phyloP scores from a whole-genome alignment of 2,888 invertebrate species.

The Lepidocyrtinus sp. region DNA sequence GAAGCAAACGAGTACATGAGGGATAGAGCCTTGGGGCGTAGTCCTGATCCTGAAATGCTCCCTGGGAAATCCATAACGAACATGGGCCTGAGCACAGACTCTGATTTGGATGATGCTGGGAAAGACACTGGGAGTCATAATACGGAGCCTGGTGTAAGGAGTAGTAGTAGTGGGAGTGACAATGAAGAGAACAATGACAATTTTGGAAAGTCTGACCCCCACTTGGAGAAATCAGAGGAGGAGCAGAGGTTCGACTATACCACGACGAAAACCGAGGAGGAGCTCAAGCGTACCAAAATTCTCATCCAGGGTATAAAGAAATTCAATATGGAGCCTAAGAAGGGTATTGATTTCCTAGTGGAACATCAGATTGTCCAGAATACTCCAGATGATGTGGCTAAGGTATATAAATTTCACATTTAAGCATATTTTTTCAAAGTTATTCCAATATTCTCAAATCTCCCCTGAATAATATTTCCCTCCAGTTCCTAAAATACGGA shows the following conservation, averaged over 20 bases:
- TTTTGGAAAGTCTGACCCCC: slow-evolving; percentile 28
- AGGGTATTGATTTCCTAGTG: slow-evolving; percentile 75
- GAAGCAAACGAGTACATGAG: slow-evolving; percentile 37
- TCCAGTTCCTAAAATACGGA: slow-evolving; percentile 72
- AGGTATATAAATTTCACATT: slow-evolving; percentile 41
- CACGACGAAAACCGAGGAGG: slow-evolving; percentile 42
- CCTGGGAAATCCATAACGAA: background rate
- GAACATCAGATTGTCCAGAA: slow-evolving; percentile 73
- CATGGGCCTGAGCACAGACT: background rate
- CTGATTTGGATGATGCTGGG: background rate
- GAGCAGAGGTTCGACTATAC: slow-evolving; percentile 29
- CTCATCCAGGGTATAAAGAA: slow-evolving; percentile 74
- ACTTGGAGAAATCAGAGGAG: background rate
- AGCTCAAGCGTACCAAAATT: slow-evolving; percentile 68
- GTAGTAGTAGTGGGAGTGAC: slow-evolving; percentile 52
- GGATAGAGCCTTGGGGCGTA: slow-evolving; percentile 22
- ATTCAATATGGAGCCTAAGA: slow-evolving; percentile 76
- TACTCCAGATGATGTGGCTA: slow-evolving; percentile 69
- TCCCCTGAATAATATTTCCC: too few relatives aligned
- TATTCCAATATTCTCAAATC: too few relatives aligned
- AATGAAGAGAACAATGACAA: slow-evolving; percentile 46
- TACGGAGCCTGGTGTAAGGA: slow-evolving; percentile 60
- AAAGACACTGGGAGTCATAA: slow-evolving; percentile 14
- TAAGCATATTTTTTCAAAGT: background rate
- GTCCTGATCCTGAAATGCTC: slow-evolving; percentile 21